Evolutionary conservation across 1,140 invertebrate species (phyloP).

Genomic region (Lordiphosa stackelbergi): DNA sequence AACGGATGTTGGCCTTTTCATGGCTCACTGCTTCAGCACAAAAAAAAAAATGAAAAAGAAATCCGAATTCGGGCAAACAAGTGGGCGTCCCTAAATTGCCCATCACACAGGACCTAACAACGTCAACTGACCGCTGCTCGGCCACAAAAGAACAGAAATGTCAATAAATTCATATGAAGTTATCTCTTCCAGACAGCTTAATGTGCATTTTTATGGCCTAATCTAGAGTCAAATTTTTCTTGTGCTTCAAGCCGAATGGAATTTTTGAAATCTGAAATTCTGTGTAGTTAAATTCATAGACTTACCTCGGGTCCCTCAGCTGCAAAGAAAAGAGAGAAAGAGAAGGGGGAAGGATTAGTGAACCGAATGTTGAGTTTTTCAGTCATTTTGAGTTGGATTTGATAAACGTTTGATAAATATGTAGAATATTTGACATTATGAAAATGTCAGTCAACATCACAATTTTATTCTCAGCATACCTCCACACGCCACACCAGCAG

Average conservation of each 20-base stretch:
- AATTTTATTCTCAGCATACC: neutral
- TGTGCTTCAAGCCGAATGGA: conserved; percentile 26
- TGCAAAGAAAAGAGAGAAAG: conserved; percentile 23
- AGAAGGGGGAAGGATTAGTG: conserved; percentile 14
- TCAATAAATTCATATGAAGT: conserved; percentile 75
- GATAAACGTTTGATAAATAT: conserved; percentile 8
- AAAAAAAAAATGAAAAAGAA: conserved; percentile 16
- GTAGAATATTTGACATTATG: no score
- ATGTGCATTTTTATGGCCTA: conserved; percentile 70
- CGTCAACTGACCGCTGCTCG: conserved; percentile 28
- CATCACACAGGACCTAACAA: no score
- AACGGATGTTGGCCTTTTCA: conserved; percentile 71
- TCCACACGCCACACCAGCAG: neutral
- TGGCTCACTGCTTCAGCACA: conserved; percentile 44
- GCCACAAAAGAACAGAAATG: conserved; percentile 38
- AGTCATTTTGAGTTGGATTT: conserved; percentile 17
- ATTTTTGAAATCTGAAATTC: conserved; percentile 42
- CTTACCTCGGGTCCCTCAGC: conserved; percentile 44
- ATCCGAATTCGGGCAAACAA: conserved; percentile 38
- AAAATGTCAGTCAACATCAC: neutral
- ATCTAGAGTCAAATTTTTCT: conserved; percentile 68
- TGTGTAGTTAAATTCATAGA: conserved; percentile 25
- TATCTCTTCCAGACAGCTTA: conserved; percentile 74
- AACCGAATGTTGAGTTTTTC: neutral
- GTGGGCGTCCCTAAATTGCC: conserved; percentile 32